A percentile compares a stretch with the other conserved stretches of the same genome.
phyloP scores from a whole-genome alignment of 2,888 invertebrate species.

The Heteropelma amictum region DNA sequence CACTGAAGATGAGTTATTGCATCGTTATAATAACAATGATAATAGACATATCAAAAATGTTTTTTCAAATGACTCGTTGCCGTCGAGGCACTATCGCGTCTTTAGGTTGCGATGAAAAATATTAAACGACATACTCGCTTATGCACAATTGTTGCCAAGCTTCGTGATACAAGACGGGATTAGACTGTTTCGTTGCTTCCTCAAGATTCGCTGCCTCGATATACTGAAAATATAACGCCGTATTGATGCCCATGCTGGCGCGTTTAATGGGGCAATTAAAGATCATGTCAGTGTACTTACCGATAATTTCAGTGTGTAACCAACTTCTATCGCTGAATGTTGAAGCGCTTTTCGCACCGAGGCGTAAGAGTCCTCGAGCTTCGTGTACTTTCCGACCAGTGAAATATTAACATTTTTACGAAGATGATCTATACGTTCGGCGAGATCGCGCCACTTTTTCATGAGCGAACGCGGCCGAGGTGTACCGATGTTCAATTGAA shows the following conservation, averaged over 20 bases:
- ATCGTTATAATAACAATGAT: neutral
- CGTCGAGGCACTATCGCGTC: too few species aligned
- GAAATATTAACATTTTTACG: conserved; percentile 93
- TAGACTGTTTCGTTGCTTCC: conserved; percentile 83
- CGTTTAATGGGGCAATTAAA: too few species aligned
- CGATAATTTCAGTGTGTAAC: conserved; percentile 89
- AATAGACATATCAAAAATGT: too few species aligned
- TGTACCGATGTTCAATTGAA: conserved; percentile 85
- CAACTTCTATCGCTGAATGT: conserved; percentile 93
- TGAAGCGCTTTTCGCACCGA: conserved; percentile 97
- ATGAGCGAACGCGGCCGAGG: conserved; percentile 86
- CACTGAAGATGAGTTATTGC: conserved; percentile 80
- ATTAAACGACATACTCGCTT: conserved; percentile 83
- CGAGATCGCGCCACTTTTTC: conserved; percentile 93
- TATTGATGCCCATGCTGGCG: too few species aligned
- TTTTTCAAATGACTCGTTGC: too few species aligned
- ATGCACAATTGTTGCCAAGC: conserved; percentile 95
- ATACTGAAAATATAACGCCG: too few species aligned
- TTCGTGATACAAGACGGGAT: conserved; percentile 92
- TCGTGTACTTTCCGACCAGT: conserved; percentile 98
- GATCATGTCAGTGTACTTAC: conserved; percentile 71
- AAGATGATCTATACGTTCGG: conserved; percentile 90
- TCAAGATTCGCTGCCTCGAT: conserved; percentile 96
- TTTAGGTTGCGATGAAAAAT: too few species aligned
- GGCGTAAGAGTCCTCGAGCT: conserved; percentile 96